phyloP scores from a whole-genome alignment of 2,888 invertebrate genomes.

The Odontothrips loti region DNA sequence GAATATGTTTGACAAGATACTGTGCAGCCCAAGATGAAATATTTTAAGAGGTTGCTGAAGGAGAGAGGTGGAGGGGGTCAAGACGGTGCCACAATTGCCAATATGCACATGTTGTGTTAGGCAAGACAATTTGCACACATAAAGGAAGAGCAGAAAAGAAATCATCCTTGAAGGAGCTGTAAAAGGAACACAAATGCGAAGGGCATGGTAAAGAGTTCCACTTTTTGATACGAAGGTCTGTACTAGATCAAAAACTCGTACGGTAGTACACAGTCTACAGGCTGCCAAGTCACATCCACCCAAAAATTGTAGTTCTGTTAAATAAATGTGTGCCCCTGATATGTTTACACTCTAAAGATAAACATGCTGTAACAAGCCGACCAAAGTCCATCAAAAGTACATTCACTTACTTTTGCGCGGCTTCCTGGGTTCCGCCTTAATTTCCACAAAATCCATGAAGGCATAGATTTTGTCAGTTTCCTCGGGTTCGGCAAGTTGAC shows the following conservation, averaged over 20 bases:
- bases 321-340: no score
- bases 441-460: background rate
- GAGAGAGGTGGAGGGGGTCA: background rate
- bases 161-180: conserved; percentile 24
- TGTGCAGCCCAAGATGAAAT: background rate
- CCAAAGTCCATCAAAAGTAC: background rate
- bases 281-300: no score
- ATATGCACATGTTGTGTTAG: conserved; percentile 29
- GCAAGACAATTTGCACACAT: no score
- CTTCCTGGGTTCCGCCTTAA: background rate
- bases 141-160: conserved; percentile 30
- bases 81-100: background rate
- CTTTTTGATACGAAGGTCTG: no score
- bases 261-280: no score
- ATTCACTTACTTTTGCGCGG: background rate
- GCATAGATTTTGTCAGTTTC: background rate
- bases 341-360: background rate
- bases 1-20: conserved; percentile 29
- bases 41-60: background rate
- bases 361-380: background rate
- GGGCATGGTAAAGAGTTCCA: conserved; percentile 25
- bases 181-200: conserved; percentile 32
- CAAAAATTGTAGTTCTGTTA: background rate
- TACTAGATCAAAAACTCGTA: background rate
- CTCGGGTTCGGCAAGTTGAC: background rate